phyloP scores from a whole-genome alignment of 1,140 invertebrate genomes.

The Orius insidiosus region DNA sequence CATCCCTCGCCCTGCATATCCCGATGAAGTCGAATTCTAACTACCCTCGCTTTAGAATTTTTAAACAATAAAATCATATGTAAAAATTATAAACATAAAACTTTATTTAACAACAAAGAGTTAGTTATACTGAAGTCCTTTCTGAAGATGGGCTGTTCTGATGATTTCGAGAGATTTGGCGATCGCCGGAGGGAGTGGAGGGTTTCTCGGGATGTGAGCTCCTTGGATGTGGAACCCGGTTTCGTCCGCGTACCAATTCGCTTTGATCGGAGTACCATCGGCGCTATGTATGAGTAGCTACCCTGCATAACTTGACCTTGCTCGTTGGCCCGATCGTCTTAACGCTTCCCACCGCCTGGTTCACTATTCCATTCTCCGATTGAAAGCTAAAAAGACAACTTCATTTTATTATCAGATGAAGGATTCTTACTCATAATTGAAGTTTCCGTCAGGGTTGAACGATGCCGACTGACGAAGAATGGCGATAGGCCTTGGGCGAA shows the following conservation, averaged over 20 bases:
- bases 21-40: neutral
- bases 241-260: conserved; percentile 62
- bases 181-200: conserved; percentile 28
- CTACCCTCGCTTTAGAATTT: too few species aligned
- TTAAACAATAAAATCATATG: too few species aligned
- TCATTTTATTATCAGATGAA: too few species aligned
- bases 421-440: too few species aligned
- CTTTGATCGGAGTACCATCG: conserved; percentile 39
- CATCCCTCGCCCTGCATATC: too few species aligned
- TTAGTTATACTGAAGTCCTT: neutral
- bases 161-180: conserved; percentile 40
- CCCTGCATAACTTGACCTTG: conserved; percentile 55
- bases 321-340: conserved; percentile 42
- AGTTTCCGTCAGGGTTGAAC: too few species aligned
- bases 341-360: conserved; percentile 59
- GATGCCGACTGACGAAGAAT: too few species aligned
- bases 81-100: too few species aligned
- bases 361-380: conserved; percentile 64
- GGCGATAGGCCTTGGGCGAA: too few species aligned
- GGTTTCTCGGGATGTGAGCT: conserved; percentile 45
- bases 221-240: conserved; percentile 62
- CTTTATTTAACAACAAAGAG: conserved; percentile 3
- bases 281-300: conserved; percentile 44
- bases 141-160: conserved; percentile 27
- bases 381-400: conserved; percentile 50